Conservation (phyloP, 2,888 invertebrate genomes). For the Andricus quercusramuli region DNA sequence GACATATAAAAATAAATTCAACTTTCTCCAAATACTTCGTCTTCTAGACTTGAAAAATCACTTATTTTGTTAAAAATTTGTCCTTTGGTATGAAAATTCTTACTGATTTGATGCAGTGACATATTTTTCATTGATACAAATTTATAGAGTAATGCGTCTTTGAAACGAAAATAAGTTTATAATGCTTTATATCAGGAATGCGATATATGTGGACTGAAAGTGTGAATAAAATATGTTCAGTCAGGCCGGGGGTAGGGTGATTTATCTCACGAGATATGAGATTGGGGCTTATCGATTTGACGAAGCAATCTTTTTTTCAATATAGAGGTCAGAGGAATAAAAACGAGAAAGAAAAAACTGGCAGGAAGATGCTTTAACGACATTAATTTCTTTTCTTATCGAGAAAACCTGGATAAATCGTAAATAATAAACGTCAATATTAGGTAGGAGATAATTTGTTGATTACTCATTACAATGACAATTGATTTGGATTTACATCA, state of each 20-base stretch:
- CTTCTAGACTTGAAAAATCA: too few species aligned
- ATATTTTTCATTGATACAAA: too few species aligned
- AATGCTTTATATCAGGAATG: slow-evolving; percentile 3
- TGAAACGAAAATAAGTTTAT: not conserved
- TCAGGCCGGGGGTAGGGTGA: not conserved
- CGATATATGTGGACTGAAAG: not conserved
- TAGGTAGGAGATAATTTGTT: not conserved
- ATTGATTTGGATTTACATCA: not conserved
- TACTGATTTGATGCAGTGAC: too few species aligned
- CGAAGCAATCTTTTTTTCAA: not conserved
- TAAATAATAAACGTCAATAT: not conserved
- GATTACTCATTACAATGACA: not conserved
- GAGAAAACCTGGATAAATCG: not conserved
- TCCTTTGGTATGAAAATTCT: too few species aligned
- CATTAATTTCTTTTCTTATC: not conserved
- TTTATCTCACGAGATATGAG: slow-evolving; percentile 12
- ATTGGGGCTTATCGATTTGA: slow-evolving; percentile 15
- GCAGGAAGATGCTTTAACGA: not conserved
- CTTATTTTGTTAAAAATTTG: too few species aligned
- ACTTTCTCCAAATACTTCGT: too few species aligned
- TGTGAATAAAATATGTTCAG: slow-evolving; percentile 23
- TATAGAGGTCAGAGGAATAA: not conserved
- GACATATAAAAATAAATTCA: too few species aligned
- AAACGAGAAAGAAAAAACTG: not conserved
- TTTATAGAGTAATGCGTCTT: not conserved